Evolutionary conservation across 2,888 invertebrate genomes (phyloP), one percentile per base, ranked within the genome.

Genomic region (Ommatoiulus sabulosus): DNA sequence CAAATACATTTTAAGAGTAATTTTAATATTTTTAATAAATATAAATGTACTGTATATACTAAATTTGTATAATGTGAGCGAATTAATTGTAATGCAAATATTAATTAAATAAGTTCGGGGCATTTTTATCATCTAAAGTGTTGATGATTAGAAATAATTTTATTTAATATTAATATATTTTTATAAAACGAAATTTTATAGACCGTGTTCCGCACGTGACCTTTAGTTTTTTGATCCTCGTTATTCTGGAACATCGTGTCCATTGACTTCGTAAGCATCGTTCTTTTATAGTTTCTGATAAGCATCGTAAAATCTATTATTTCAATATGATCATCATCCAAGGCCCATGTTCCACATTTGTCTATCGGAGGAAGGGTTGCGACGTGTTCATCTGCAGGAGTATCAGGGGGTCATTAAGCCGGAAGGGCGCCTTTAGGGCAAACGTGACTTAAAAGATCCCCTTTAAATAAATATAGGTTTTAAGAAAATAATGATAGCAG

Each of bases 381-480:
- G 57, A 57, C 57, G 57, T 57, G 17, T 57, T 5, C 15, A 57
- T n/a, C n/a, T n/a, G 57, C 57, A 57, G 17, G n/a, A n/a, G n/a
- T n/a, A n/a, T n/a, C 57, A n/a, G n/a, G 57, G 57, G 57, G 57
- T 57, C 57, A 17, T n/a, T 57, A 57, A 57, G 57, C 57, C 57
- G 57, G 57, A 57, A 57, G 57, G 57, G n/a, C 57, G n/a, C n/a
- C 57, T n/a, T 57, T 3, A n/a, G 57, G 57, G 17, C 57, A 57
- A n/a, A 57, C 57, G 57, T 57, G 57, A 57, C 57, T 57, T 57
- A 57, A 17, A 6, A n/a, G 57, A 57, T 57, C 57, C 57, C 57
- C 57, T 57, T 52, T 57, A 57, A 57, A 57, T 57, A 57, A 57
- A 57, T 57, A 57, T 57, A 57, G 57, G 57, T 17, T 57, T 57